phyloP scores from a whole-genome alignment of 2,113 vertebrate species.

The Brienomyrus longianalis region DNA sequence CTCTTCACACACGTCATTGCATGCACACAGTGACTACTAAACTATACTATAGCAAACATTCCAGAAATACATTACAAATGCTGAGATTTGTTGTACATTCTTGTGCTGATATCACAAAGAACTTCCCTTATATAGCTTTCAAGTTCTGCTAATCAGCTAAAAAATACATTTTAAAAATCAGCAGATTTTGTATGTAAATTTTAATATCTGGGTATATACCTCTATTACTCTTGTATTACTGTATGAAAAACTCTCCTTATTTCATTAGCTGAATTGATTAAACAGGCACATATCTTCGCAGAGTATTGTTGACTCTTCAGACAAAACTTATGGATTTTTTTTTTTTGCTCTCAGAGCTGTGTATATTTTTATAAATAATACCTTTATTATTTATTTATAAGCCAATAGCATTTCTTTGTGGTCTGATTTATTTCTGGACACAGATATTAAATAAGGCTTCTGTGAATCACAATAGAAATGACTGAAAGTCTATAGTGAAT shows the following conservation, averaged over 20 bases:
- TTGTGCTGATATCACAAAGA: neutral
- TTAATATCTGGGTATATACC: slow-evolving; percentile 7
- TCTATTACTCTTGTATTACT: slow-evolving; percentile 45
- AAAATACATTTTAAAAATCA: neutral
- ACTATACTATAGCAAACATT: neutral
- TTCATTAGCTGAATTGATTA: neutral
- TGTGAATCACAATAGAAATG: neutral
- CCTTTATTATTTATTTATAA: neutral
- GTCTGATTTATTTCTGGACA: neutral
- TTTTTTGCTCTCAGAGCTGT: neutral
- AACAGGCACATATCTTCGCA: neutral
- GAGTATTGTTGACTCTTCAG: neutral
- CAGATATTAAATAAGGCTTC: neutral
- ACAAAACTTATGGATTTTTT: neutral
- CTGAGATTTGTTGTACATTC: neutral
- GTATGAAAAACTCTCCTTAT: neutral
- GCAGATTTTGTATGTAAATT: neutral
- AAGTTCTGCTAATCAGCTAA: neutral
- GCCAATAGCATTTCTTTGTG: neutral
- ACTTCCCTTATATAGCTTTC: neutral
- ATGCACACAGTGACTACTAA: slow-evolving; percentile 17
- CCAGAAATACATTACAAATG: neutral
- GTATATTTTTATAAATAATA: neutral
- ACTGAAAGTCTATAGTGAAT: neutral
- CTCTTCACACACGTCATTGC: slow-evolving; percentile 21